Percentiles rank a stretch among this genome's conserved stretches.
phyloP scores from a whole-genome alignment of 2,113 vertebrate species.

The Rhegmatorhina hoffmannsi region DNA sequence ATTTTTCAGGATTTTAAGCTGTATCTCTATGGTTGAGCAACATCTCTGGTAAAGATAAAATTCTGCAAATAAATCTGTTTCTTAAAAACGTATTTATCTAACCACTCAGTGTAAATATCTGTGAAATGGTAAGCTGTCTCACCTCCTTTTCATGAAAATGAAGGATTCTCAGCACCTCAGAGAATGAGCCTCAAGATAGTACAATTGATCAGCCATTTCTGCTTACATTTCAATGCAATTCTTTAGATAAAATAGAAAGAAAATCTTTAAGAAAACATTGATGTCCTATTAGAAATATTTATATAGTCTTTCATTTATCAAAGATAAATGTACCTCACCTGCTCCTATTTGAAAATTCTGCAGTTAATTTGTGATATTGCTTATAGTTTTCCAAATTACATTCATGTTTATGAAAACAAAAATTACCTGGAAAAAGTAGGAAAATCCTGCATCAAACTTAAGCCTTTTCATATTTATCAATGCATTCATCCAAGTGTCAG shows the following conservation, averaged over 20 bases:
- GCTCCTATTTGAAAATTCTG: constrained; percentile 10
- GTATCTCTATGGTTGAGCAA: neutral
- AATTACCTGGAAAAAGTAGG: neutral
- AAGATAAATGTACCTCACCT: neutral
- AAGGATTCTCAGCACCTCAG: neutral
- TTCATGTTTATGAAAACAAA: constrained; percentile 36
- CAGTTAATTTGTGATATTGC: neutral
- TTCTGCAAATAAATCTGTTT: neutral
- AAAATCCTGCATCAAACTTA: neutral
- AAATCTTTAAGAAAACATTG: neutral
- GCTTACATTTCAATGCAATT: neutral
- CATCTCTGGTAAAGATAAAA: neutral
- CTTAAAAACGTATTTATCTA: neutral
- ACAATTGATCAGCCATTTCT: neutral
- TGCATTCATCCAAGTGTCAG: neutral
- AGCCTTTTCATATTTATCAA: neutral
- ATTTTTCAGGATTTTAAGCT: neutral
- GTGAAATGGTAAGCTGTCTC: neutral
- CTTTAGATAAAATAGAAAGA: neutral
- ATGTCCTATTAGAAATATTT: neutral
- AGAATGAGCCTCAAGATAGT: neutral
- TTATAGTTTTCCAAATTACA: neutral
- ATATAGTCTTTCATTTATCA: neutral
- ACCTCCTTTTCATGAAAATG: neutral
- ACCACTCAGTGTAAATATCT: neutral